Conservation (phyloP, 2,888 invertebrate species). For the Macrostomum cliftonense region DNA sequence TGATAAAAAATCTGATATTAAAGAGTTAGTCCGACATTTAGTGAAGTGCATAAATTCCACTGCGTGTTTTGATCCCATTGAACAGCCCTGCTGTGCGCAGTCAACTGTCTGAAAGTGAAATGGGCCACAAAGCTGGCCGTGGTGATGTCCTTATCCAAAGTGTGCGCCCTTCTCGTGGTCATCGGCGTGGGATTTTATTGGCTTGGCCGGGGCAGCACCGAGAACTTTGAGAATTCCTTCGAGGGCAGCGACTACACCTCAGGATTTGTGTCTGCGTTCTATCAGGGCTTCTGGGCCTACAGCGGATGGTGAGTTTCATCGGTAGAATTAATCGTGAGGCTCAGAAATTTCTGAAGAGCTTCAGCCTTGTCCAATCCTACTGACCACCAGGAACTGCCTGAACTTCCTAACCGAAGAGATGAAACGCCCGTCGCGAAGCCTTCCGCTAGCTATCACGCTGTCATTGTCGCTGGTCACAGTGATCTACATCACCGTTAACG, state of each 20-base stretch:
- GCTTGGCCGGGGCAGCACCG: slow-evolving; percentile 52
- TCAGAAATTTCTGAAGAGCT: no score
- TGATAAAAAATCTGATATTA: no score
- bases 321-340: background rate
- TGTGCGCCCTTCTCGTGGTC: slow-evolving; percentile 45
- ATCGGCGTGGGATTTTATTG: slow-evolving; percentile 71
- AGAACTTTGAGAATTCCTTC: slow-evolving; percentile 15
- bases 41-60: no score
- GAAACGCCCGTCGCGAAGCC: slow-evolving; percentile 18
- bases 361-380: slow-evolving; percentile 5
- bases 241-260: slow-evolving; percentile 40
- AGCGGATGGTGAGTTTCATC: slow-evolving; percentile 40
- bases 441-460: background rate
- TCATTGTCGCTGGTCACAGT: background rate
- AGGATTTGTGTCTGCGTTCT: slow-evolving; percentile 43
- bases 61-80: no score
- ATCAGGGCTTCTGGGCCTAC: slow-evolving; percentile 31
- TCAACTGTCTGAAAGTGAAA: slow-evolving; percentile 25
- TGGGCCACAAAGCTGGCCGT: slow-evolving; percentile 24
- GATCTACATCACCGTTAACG: slow-evolving; percentile 1
- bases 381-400: slow-evolving; percentile 24
- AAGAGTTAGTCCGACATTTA: no score
- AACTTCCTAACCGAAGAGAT: slow-evolving; percentile 39
- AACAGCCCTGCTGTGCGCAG: slow-evolving; percentile 4
- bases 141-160: slow-evolving; percentile 21